These are phyloP conservation scores for Danio albolineatus DNA, from an alignment of 2,797 vertebrate genomes.

Conservation along the genomic window DNA sequence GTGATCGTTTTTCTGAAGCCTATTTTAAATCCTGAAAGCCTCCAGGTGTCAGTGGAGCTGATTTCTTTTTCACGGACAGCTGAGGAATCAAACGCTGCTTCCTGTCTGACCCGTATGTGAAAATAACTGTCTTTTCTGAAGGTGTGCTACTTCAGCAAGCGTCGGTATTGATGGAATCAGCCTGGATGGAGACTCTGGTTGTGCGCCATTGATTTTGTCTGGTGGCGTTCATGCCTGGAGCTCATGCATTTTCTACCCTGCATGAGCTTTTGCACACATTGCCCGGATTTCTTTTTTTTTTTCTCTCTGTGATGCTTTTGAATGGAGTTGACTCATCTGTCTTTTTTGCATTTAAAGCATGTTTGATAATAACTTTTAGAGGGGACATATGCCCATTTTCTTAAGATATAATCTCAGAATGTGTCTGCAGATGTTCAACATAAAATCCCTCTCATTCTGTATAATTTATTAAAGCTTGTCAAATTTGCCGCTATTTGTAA, in stretches of 20 bases:
- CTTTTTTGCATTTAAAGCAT: conserved; percentile 60
- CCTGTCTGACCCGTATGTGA: conserved; percentile 18
- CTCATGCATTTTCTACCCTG: conserved; percentile 36
- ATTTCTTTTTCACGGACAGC: conserved; percentile 16
- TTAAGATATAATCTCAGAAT: too few species aligned
- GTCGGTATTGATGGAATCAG: conserved; percentile 45
- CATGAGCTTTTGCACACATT: conserved; percentile 22
- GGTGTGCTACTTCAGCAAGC: conserved; percentile 34
- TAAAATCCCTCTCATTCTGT: too few species aligned
- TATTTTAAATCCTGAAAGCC: background rate
- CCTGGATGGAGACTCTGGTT: conserved; percentile 47
- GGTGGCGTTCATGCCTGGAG: conserved; percentile 27
- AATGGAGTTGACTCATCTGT: conserved; percentile 1
- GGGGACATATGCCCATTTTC: too few species aligned
- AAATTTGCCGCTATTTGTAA: too few species aligned
- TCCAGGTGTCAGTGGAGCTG: background rate
- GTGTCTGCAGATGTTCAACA: too few species aligned
- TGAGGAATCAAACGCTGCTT: conserved; percentile 8
- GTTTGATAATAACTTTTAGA: background rate
- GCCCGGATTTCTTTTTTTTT: background rate
- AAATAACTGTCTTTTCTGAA: conserved; percentile 38
- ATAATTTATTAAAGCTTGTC: too few species aligned
- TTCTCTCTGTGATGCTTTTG: background rate
- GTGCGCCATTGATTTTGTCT: conserved; percentile 55
- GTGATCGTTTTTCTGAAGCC: conserved; percentile 15